Evolutionary conservation across 2,888 invertebrate genomes (phyloP).

Genomic region (Epiblema foenella): DNA sequence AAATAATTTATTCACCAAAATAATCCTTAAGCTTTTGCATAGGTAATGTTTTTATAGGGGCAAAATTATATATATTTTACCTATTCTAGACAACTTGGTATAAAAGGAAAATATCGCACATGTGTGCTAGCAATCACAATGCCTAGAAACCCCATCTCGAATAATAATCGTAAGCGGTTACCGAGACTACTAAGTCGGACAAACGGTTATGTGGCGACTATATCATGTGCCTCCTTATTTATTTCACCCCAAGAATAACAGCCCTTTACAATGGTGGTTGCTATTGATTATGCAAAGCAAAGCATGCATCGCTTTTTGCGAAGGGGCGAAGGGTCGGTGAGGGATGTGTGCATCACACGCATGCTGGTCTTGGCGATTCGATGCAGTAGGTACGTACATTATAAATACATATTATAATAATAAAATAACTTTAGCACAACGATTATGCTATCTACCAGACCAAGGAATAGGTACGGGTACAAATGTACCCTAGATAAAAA

Average conservation of each 20-base stretch:
- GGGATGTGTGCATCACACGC: slow-evolving; percentile 54
- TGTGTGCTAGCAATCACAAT: slow-evolving; percentile 12
- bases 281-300: slow-evolving; percentile 81
- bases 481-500: neutral
- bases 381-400: slow-evolving; percentile 13
- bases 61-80: too few species aligned
- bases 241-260: slow-evolving; percentile 52
- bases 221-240: slow-evolving; percentile 47
- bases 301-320: slow-evolving; percentile 77
- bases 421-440: slow-evolving; percentile 5
- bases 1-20: neutral
- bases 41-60: too few species aligned
- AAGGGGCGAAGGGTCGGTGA: slow-evolving; percentile 65
- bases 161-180: slow-evolving; percentile 32
- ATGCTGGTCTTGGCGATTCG: slow-evolving; percentile 38
- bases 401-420: too few species aligned
- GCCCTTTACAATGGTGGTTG: slow-evolving; percentile 63
- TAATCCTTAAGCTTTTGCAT: neutral
- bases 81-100: neutral
- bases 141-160: slow-evolving; percentile 22
- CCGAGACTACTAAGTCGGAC: slow-evolving; percentile 27
- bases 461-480: neutral
- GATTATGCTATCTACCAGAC: neutral
- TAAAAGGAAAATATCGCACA: neutral
- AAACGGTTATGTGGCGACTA: slow-evolving; percentile 35